A percentile compares a stretch with the other conserved stretches of the same genome.
Conservation (phyloP, 2,113 vertebrate species). For the Edolisoma coerulescens region DNA sequence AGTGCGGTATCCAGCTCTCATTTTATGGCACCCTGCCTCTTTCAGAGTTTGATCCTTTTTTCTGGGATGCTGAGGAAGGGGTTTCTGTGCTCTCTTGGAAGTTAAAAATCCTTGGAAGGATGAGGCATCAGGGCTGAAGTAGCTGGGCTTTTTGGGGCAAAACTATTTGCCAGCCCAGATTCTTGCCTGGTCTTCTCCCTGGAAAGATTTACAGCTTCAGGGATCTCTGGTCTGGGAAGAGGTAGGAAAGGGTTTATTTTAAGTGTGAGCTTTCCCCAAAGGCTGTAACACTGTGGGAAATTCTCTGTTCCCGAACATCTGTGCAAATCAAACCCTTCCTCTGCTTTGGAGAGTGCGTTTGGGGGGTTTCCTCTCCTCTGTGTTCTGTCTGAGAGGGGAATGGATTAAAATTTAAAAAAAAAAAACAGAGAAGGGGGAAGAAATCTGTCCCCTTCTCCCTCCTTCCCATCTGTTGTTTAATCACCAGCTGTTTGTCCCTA, state of each 20-base stretch:
- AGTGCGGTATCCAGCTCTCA: rapidly evolving
- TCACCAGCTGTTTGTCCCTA: constrained; percentile 42
- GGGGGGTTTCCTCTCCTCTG: not conserved
- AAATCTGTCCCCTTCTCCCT: not conserved
- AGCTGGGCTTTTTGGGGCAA: not conserved
- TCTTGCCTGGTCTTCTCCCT: not conserved
- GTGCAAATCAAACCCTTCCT: not conserved
- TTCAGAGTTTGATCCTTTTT: not conserved
- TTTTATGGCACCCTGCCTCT: not conserved
- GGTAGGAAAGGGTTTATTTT: not conserved
- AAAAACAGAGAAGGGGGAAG: not conserved
- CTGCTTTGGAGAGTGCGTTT: not conserved
- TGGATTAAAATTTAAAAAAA: not conserved
- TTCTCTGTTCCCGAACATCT: not conserved
- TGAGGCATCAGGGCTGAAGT: not conserved
- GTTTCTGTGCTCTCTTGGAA: not conserved
- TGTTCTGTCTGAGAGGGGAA: not conserved
- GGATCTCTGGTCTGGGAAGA: not conserved
- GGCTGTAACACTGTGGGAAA: not conserved
- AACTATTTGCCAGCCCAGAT: not conserved
- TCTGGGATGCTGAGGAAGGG: not conserved
- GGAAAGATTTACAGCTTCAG: not conserved
- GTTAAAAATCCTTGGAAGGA: not conserved
- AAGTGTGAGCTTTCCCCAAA: not conserved
- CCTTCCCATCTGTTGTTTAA: constrained; percentile 38